Base-by-base conservation (phyloP, 2,797 vertebrate genomes). In the Artibeus jamaicensis region DNA sequence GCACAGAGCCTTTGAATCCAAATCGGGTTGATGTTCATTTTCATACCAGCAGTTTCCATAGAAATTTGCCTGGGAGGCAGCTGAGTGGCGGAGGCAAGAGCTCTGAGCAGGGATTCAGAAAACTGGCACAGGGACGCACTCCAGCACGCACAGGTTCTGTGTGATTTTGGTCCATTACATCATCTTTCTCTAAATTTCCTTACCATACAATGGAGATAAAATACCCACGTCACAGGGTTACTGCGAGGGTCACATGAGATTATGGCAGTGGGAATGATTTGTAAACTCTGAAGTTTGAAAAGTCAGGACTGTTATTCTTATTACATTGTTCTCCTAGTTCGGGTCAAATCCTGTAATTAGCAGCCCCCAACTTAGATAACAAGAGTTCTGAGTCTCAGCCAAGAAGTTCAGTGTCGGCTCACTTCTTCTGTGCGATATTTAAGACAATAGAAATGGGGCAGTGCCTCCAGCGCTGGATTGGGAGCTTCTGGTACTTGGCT, bases 271-370 rank as follows among this genome's bases (percentile, higher is more conserved):
- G 57, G 79, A 91, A 24, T 19, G 59, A 84, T 84, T 91, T 93
- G 71, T 77, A 55, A 85, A 88, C 14, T 22, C 32, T 59, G 0
- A 78, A 7, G 16, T 50, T 50, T 39, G 86, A 81, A 71, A 96
- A 95, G 88, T 79, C 94, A 93, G 73, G 83, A 65, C 74, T 95
- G 95, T 96, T 97, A 87, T 94, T 94, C 81, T 93, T 95, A 78
- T n/a, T 85, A 26, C 95, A 97, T 97, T 97, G 96, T 96, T 97
- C 44, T 34, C 78, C 91, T 73, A 78, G 82, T 70, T 86, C 86
- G 74, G 95, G 97, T 86, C 95, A 97, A 50, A 97, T 97, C 97
- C 97, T 97, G 96, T 97, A 71, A 96, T 96, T 91, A 96, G 88
- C 42, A 21, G 86, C 50, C 76, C 74, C 24, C 44, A 74, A 95